Conservation (phyloP, 1,140 invertebrate genomes). For the Muscidifurax raptorellus region DNA sequence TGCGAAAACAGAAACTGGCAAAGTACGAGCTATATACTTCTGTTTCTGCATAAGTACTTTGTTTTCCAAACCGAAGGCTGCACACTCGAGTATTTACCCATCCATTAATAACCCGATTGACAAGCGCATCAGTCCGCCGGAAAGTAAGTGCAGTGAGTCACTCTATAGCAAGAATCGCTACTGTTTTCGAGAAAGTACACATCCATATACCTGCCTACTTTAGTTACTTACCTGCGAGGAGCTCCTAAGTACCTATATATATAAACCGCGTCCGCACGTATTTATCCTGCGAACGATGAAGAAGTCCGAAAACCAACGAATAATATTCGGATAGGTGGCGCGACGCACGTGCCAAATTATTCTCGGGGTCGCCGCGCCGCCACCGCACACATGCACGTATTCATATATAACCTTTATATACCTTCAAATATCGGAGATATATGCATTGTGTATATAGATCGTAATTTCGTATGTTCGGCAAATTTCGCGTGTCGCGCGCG, state of each 20-base stretch:
- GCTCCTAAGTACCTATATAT: too few species aligned
- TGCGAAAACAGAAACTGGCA: too few species aligned
- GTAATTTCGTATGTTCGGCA: neutral
- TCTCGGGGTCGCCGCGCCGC: neutral
- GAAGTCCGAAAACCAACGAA: neutral
- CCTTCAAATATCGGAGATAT: neutral
- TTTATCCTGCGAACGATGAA: neutral
- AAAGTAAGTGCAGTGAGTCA: too few species aligned
- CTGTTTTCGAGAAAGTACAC: neutral
- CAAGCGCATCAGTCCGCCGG: too few species aligned
- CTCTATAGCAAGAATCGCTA: neutral
- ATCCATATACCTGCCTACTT: too few species aligned
- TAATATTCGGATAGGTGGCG: constrained; percentile 34
- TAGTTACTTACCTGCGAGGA: too few species aligned
- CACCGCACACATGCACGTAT: neutral
- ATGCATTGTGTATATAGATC: neutral
- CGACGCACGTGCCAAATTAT: constrained; percentile 19
- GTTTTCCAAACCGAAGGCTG: neutral
- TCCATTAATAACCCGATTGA: neutral
- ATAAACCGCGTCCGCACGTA: too few species aligned
- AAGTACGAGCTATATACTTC: too few species aligned
- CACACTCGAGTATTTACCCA: neutral
- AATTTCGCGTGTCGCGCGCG: neutral
- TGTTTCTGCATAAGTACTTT: neutral
- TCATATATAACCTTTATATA: neutral